Evolutionary conservation across 2,797 vertebrate species (phyloP).

Genomic region (Rhinophrynus dorsalis): DNA sequence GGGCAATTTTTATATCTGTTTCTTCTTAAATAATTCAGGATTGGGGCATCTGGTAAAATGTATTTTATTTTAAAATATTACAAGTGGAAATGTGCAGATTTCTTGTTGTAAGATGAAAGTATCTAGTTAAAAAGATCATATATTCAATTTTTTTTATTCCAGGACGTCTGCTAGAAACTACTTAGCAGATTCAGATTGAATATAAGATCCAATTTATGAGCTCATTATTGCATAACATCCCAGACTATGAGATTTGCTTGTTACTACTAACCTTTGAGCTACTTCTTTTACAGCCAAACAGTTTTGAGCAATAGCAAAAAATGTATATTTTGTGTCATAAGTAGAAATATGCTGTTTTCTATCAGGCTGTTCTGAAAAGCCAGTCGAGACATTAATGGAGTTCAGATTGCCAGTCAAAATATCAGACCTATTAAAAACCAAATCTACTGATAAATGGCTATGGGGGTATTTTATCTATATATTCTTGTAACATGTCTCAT

Average conservation of each 20-base stretch:
- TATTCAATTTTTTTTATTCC: no score
- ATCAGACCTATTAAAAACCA: constrained; percentile 32
- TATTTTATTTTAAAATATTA: no score
- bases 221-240: background rate
- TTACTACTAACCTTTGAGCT: background rate
- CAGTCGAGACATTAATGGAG: constrained; percentile 25
- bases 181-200: background rate
- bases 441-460: background rate
- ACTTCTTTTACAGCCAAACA: background rate
- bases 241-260: background rate
- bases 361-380: background rate
- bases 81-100: no score
- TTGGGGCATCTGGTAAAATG: no score
- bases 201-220: background rate
- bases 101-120: no score
- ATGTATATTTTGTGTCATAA: background rate
- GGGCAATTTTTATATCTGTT: no score
- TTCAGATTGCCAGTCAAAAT: constrained; percentile 31
- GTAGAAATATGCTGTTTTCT: constrained; percentile 16
- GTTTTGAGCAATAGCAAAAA: background rate
- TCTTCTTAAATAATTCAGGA: no score
- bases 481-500: constrained; percentile 6
- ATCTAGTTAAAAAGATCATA: no score
- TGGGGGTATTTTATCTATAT: background rate
- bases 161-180: background rate